Evolutionary conservation across 2,888 invertebrate species (phyloP), one percentile per base, ranked within the genome.

Genomic region (Caenorhabditis sp.): DNA sequence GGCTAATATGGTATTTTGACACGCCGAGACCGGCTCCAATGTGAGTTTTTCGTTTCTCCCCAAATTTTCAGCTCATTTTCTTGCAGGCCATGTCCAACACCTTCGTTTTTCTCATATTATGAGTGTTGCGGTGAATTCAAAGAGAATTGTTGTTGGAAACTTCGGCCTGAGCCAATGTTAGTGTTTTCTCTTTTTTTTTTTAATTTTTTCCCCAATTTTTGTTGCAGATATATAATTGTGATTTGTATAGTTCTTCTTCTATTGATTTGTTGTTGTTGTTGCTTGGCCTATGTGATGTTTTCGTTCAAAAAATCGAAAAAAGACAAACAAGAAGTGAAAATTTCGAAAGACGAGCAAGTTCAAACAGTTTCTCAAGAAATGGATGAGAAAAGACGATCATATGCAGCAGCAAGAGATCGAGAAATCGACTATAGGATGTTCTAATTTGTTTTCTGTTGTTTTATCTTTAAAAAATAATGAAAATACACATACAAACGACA

Each of bases 61-160:
- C 8, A 31, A 36, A 37, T 26, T 58, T 31, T 24, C 55, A 50
- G 50, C 21, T 53, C 24, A 6, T 23, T 19, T 53, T 27, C 12
- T 66, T 76, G 53, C 60, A 78, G 78, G 43, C 64, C 76, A 50
- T 78, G 78, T 66, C 78, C 78, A 5, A 66, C 76, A 1, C 59
- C 72, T 4, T 69, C 72, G 10, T 78, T 76, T 23, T 73, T 78
- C 58, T 66, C 70, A 21, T 76, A 70, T 60, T 76, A 78, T 36
- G 78, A 78, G 24, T 78, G 78, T 61, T 78, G 78, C 49, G 76
- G 76, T 24, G 68, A 69, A 26, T 69, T 69, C 49, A 55, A 69
- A 19, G 78, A 71, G 27, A 66, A 70, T 50, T 78, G 78, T 58
- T 78, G 78, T 27, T 72, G 70, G 63, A 27, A 69, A 36, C 61